Conservation (phyloP, 2,888 invertebrate genomes). For the Drosophila anomalata region DNA sequence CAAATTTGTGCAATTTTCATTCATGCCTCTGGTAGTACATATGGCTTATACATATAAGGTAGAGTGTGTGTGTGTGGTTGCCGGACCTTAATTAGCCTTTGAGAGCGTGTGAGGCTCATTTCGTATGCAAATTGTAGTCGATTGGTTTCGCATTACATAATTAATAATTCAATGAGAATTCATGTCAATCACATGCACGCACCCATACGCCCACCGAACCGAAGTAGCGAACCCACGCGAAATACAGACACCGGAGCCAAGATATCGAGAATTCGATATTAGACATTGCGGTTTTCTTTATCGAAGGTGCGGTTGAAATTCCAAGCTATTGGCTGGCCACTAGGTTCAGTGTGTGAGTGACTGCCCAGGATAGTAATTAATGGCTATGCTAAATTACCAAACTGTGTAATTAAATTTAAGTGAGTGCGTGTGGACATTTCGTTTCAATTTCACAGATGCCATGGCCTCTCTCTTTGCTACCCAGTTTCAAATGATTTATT, state of each 20-base stretch:
- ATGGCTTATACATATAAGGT: background rate
- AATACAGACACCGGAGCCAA: slow-evolving; percentile 1
- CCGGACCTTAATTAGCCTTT: slow-evolving; percentile 51
- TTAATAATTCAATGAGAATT: slow-evolving; percentile 75
- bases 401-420: background rate
- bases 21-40: slow-evolving; percentile 13
- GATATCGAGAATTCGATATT: slow-evolving; percentile 2
- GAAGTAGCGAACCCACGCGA: slow-evolving; percentile 15
- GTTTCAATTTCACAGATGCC: background rate
- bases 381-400: background rate
- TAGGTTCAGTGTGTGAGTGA: background rate
- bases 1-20: slow-evolving; percentile 64
- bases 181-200: slow-evolving; percentile 71
- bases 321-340: background rate
- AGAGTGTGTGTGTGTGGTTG: slow-evolving; percentile 13
- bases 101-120: slow-evolving; percentile 57
- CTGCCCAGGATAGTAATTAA: background rate
- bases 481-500: background rate
- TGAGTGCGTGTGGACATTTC: background rate
- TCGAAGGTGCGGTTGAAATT: slow-evolving; percentile 3
- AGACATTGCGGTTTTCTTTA: slow-evolving; percentile 1
- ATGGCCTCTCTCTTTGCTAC: background rate
- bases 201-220: slow-evolving; percentile 10
- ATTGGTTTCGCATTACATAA: slow-evolving; percentile 76
- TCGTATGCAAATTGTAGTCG: slow-evolving; percentile 73